Percentiles rank a stretch among this genome's conserved stretches.
Conservation (phyloP, 2,113 vertebrate species). For the Zapus hudsonius region DNA sequence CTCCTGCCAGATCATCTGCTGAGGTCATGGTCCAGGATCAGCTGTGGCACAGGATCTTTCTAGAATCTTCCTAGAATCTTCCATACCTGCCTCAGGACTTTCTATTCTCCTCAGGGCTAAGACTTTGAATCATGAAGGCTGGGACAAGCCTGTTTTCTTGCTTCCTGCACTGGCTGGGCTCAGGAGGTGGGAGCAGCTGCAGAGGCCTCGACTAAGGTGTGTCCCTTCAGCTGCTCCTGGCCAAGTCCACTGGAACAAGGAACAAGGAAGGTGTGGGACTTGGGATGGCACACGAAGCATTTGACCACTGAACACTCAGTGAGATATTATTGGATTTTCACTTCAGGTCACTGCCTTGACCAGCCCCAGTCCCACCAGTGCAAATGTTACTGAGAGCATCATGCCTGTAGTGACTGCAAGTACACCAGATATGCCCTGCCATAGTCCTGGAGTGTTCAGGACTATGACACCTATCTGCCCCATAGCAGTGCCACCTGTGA, state of each 20-base stretch:
- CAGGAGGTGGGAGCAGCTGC: background rate
- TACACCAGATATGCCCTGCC: no score
- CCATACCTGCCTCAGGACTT: background rate
- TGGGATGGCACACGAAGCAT: background rate
- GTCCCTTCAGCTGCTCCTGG: no score
- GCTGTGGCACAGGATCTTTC: background rate
- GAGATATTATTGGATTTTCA: background rate
- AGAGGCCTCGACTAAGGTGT: background rate
- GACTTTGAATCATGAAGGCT: background rate
- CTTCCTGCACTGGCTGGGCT: background rate
- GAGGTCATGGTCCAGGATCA: background rate
- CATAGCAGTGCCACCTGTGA: no score
- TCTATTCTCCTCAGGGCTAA: background rate
- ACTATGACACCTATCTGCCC: no score
- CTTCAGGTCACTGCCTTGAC: background rate
- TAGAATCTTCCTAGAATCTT: background rate
- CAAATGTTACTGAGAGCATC: no score
- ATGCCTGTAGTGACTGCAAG: no score
- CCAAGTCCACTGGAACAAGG: no score
- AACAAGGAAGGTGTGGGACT: background rate
- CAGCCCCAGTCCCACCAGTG: no score
- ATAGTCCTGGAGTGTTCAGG: no score
- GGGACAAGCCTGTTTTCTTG: background rate
- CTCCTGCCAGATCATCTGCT: rapidly evolving
- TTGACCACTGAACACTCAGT: background rate